Conservation (phyloP, 2,113 vertebrate genomes). For the Oreochromis niloticus region DNA sequence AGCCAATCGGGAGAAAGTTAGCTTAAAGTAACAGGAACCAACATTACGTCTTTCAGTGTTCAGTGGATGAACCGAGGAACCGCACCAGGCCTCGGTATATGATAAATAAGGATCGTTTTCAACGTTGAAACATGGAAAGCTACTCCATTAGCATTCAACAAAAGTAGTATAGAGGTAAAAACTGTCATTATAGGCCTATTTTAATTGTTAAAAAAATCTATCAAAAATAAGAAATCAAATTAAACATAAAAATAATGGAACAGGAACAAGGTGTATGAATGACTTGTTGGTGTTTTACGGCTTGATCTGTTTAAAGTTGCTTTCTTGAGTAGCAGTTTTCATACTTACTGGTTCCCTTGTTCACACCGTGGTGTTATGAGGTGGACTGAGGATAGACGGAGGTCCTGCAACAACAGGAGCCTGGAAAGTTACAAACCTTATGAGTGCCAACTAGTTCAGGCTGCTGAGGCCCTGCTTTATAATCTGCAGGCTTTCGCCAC, state of each 20-base stretch:
- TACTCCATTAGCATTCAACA: background rate
- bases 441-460: background rate
- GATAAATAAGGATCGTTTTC: background rate
- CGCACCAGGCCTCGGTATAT: background rate
- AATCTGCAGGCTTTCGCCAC: background rate
- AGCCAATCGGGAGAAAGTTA: background rate
- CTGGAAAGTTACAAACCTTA: background rate
- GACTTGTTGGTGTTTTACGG: background rate
- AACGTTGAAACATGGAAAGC: background rate
- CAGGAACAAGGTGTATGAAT: background rate
- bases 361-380: background rate
- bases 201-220: rapidly evolving
- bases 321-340: background rate
- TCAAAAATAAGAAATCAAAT: background rate
- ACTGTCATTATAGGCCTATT: background rate
- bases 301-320: background rate
- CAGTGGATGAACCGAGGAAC: background rate
- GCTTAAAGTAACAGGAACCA: background rate
- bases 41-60: background rate
- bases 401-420: background rate
- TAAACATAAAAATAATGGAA: background rate
- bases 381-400: background rate
- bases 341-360: background rate
- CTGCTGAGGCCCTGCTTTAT: background rate
- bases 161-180: background rate